These are phyloP conservation scores for Ophioderma brevispina DNA, from an alignment of 35 echinoderm and acorn worm species.

Conservation along the genomic window DNA sequence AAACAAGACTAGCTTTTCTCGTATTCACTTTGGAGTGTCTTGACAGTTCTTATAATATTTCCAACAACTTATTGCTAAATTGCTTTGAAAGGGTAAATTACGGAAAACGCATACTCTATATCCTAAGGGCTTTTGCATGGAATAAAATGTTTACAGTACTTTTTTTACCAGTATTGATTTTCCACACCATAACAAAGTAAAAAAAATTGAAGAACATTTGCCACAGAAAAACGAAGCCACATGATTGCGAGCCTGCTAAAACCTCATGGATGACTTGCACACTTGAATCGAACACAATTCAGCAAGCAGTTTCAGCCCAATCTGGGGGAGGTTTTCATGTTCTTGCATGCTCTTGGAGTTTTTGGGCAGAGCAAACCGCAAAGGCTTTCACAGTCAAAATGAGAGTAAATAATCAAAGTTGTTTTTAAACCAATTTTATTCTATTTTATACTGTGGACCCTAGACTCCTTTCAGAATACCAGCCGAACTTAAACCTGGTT, in stretches of 20 bases:
- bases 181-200: background rate
- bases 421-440: too few relatives aligned
- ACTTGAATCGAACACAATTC: too few relatives aligned
- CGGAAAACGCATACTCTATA: background rate
- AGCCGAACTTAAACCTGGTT: too few relatives aligned
- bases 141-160: background rate
- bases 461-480: too few relatives aligned
- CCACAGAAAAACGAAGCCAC: background rate
- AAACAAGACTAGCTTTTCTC: background rate
- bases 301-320: too few relatives aligned
- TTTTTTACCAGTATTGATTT: background rate
- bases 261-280: background rate
- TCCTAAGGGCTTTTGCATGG: background rate
- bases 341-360: too few relatives aligned
- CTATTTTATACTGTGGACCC: too few relatives aligned
- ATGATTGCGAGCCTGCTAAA: background rate
- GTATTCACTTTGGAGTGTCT: background rate
- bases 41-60: background rate
- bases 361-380: too few relatives aligned
- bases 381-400: too few relatives aligned
- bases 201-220: background rate
- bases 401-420: too few relatives aligned
- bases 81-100: background rate
- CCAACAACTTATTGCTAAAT: constrained; percentile 9
- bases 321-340: too few relatives aligned